A percentile compares a stretch with the other conserved stretches of the same genome.
phyloP scores from a whole-genome alignment of 2,888 invertebrate species.

The Erebia palarica region DNA sequence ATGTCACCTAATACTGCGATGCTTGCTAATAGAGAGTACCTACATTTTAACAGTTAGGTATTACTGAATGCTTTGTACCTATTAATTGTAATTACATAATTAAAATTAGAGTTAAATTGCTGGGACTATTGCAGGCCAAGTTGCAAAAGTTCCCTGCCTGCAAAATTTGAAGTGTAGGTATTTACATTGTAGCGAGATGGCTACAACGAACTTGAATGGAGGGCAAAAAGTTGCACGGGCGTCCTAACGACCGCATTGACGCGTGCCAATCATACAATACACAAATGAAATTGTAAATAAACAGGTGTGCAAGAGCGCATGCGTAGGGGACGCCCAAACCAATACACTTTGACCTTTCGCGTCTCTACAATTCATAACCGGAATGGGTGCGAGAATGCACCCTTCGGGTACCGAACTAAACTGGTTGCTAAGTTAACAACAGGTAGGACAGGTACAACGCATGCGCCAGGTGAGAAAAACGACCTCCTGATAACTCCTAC shows the following conservation, averaged over 20 bases:
- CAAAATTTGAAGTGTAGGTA: neutral
- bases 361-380: slow-evolving; percentile 37
- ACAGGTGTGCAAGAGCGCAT: slow-evolving; percentile 42
- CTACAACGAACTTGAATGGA: slow-evolving; percentile 15
- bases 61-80: too few relatives aligned
- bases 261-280: slow-evolving; percentile 41
- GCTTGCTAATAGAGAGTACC: too few relatives aligned
- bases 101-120: too few relatives aligned
- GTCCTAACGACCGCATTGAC: slow-evolving; percentile 27
- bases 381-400: slow-evolving; percentile 39
- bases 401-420: slow-evolving; percentile 49
- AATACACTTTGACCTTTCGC: slow-evolving; percentile 48
- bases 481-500: slow-evolving; percentile 57
- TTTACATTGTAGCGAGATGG: neutral
- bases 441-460: slow-evolving; percentile 76
- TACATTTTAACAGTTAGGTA: too few relatives aligned
- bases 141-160: neutral
- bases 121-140: neutral
- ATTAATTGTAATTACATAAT: too few relatives aligned
- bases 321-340: slow-evolving; percentile 41
- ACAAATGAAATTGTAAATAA: slow-evolving; percentile 32
- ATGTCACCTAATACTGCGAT: too few relatives aligned
- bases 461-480: slow-evolving; percentile 70
- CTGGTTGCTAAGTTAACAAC: slow-evolving; percentile 47
- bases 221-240: slow-evolving; percentile 3